Conservation (phyloP, 1,140 invertebrate species). For the Pseudachorutes palmiensis region DNA sequence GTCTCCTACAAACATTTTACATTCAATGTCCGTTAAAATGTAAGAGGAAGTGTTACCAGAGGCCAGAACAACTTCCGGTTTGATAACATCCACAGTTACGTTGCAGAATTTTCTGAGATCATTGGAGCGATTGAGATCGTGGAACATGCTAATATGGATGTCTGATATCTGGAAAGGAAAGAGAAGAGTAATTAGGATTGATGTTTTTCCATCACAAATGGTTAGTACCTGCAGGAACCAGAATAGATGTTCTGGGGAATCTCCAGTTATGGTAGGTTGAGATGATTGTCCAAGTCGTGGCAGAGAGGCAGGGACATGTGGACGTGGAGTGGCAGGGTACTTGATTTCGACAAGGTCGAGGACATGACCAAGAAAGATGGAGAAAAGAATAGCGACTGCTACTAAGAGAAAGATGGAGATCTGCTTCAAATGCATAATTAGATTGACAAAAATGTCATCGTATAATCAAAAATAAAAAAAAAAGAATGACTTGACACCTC, state of each 20-base stretch:
- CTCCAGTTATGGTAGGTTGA: too few relatives aligned
- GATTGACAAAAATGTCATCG: too few relatives aligned
- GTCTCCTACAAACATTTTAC: slow-evolving; percentile 54
- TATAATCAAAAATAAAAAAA: too few relatives aligned
- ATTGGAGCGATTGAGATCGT: slow-evolving; percentile 61
- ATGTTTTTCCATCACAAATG: too few relatives aligned
- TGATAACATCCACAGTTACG: slow-evolving; percentile 61
- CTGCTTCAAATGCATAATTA: slow-evolving; percentile 2
- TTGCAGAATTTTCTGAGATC: slow-evolving; percentile 75
- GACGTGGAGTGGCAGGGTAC: slow-evolving; percentile 26
- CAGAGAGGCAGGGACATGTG: too few relatives aligned
- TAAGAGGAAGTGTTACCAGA: slow-evolving; percentile 57
- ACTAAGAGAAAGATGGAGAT: slow-evolving; percentile 7
- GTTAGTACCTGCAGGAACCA: slow-evolving; percentile 79
- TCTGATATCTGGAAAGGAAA: slow-evolving; percentile 76
- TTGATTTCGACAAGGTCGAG: slow-evolving; percentile 49
- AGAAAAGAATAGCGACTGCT: slow-evolving; percentile 39
- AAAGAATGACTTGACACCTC: too few relatives aligned
- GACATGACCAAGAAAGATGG: slow-evolving; percentile 50
- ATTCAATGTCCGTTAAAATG: slow-evolving; percentile 5
- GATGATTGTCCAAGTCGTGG: too few relatives aligned
- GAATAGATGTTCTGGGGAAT: slow-evolving; percentile 54
- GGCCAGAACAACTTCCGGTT: slow-evolving; percentile 70
- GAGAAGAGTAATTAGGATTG: too few relatives aligned
- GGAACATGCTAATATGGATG: slow-evolving; percentile 79